Evolutionary conservation across 1,140 invertebrate genomes (phyloP).

Genomic region (Pseudomyrmex cubaensis): DNA sequence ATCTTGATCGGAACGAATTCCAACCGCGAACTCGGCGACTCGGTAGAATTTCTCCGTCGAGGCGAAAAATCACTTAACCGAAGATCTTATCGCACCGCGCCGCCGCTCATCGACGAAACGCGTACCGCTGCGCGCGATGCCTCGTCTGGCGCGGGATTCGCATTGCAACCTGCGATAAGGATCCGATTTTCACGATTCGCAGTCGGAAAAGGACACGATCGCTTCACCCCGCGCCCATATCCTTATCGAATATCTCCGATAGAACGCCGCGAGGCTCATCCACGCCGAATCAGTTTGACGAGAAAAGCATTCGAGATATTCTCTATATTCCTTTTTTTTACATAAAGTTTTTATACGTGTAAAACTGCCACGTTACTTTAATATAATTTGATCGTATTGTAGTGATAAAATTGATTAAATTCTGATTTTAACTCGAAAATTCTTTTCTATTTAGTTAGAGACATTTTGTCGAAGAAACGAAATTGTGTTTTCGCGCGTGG

Average conservation of each 20-base stretch:
- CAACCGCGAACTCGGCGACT: slow-evolving; percentile 57
- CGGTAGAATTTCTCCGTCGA: slow-evolving; percentile 56
- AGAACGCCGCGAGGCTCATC: slow-evolving; percentile 64
- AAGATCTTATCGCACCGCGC: slow-evolving; percentile 65
- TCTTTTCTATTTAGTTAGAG: too few relatives aligned
- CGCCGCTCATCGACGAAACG: slow-evolving; percentile 64
- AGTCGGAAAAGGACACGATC: slow-evolving; percentile 57
- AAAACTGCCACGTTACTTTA: neutral
- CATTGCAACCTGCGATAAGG: slow-evolving; percentile 64
- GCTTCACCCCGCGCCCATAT: slow-evolving; percentile 33
- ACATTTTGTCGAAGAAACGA: too few relatives aligned
- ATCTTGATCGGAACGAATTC: slow-evolving; percentile 71
- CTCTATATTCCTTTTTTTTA: slow-evolving; percentile 12
- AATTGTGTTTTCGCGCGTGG: too few relatives aligned
- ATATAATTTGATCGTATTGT: neutral
- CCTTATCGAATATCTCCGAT: slow-evolving; percentile 69
- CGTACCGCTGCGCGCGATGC: slow-evolving; percentile 37
- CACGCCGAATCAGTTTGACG: slow-evolving; percentile 61
- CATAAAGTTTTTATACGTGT: too few relatives aligned
- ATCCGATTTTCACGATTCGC: slow-evolving; percentile 69
- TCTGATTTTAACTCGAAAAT: too few relatives aligned
- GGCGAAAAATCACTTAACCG: slow-evolving; percentile 74
- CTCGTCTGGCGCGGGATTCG: slow-evolving; percentile 58
- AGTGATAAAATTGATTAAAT: neutral
- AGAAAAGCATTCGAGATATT: slow-evolving; percentile 46